These are phyloP conservation scores for Amphiduros pacificus DNA, from an alignment of 2,888 invertebrate genomes.

Conservation along the genomic window DNA sequence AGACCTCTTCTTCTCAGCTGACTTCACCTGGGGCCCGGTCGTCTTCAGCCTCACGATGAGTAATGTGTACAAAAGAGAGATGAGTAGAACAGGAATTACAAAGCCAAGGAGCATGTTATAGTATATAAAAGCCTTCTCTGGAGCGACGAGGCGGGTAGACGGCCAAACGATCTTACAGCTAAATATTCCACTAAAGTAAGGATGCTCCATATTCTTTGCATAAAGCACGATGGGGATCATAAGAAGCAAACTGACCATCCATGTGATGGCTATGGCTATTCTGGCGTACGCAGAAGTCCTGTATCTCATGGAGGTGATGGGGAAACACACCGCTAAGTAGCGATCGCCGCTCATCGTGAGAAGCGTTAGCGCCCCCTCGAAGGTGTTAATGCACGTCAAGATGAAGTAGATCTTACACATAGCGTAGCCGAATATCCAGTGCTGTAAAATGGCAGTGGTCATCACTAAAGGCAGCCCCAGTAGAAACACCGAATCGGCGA, in stretches of 20 bases:
- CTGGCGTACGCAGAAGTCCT: slow-evolving; percentile 28
- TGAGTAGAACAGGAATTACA: slow-evolving; percentile 27
- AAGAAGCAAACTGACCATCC: slow-evolving; percentile 28
- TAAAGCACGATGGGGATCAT: slow-evolving; percentile 31
- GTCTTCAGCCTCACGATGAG: slow-evolving; percentile 24
- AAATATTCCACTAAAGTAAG: neutral
- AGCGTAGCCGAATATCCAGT: slow-evolving; percentile 30
- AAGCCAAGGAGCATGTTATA: slow-evolving; percentile 30
- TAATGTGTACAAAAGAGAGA: slow-evolving; percentile 27
- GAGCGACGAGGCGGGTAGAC: slow-evolving; percentile 2
- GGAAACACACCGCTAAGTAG: slow-evolving; percentile 32
- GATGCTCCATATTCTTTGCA: slow-evolving; percentile 12
- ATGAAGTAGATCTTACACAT: slow-evolving; percentile 30
- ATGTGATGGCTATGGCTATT: slow-evolving; percentile 25
- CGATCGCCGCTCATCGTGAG: slow-evolving; percentile 32
- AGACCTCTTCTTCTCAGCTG: slow-evolving; percentile 6
- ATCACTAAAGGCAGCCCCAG: slow-evolving; percentile 31
- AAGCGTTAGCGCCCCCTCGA: slow-evolving; percentile 32
- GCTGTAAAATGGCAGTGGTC: slow-evolving; percentile 19
- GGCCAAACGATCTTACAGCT: slow-evolving; percentile 29
- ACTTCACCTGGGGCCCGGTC: slow-evolving; percentile 6
- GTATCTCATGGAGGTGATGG: slow-evolving; percentile 28
- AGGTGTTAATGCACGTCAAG: slow-evolving; percentile 31
- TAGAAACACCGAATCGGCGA: slow-evolving; percentile 32
- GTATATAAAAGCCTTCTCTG: slow-evolving; percentile 17